Base-by-base conservation (phyloP, 2,797 vertebrate species). In the Novumbra hubbsi region DNA sequence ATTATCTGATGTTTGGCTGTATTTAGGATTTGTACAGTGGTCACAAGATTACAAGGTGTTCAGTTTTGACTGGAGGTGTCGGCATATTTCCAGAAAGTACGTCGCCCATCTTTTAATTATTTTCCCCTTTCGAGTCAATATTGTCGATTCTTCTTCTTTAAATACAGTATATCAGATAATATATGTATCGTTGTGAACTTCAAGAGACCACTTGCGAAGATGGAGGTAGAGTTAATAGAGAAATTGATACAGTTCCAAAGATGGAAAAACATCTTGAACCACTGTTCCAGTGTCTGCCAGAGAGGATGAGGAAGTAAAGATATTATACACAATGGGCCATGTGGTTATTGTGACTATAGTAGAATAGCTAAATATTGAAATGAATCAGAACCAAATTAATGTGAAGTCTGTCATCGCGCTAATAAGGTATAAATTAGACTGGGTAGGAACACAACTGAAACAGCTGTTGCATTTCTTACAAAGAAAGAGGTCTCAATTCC, bases 401-500 rank as follows among this genome's bases (percentile, higher is more conserved):
- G 75, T 82, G 75, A 75, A 52, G 55, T 73, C 76, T 73, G 64
- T 78, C 77, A 78, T 69, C 24, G 72, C 75, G 72, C 73, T 87
- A 81, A 88, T 81, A 73, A 55, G 74, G 72, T 84, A 68, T 84
- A 57, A 21, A 16, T 57, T 66, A 76, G 74, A 78, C 81, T 38
- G 21, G 72, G 68, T 79, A 80, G 80, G 50, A 83, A 57, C 66
- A 73, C 77, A 73, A 73, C 38, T 21, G 17, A 83, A 88, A 81
- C 77, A 79, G 77, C 81, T 77, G 80, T 70, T 69, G 75, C 68
- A 76, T 73, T 87, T 88, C 82, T 78, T 84, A 75, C 17, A 48
- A 81, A 76, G 83, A 81, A 78, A 69, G 73, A 81, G 78, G 62
- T 27, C 77, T 62, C 78, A 77, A 30, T 79, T 76, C 74, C 67